Evolutionary conservation across 2,113 vertebrate species (phyloP), one percentile per base, ranked within the genome.

Genomic region (Danionella cerebrum): DNA sequence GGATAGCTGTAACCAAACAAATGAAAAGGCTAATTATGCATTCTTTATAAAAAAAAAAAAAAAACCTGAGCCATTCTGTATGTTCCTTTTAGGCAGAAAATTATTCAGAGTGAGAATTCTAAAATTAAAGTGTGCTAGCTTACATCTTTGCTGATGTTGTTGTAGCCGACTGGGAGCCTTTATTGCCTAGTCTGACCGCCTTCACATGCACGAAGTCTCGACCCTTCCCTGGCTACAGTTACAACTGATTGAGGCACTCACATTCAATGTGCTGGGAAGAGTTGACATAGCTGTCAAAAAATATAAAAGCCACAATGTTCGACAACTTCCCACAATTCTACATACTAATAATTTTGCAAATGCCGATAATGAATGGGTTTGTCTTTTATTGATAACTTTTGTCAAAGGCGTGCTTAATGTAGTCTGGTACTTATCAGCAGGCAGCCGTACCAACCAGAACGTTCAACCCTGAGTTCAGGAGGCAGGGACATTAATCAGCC

Each of bases 81-180:
- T n/a, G n/a, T n/a, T n/a, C n/a, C n/a, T n/a, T n/a, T n/a, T n/a
- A n/a, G n/a, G n/a, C n/a, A n/a, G n/a, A n/a, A n/a, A n/a, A n/a
- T n/a, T n/a, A n/a, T n/a, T n/a, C n/a, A n/a, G n/a, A n/a, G n/a
- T n/a, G n/a, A n/a, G n/a, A n/a, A n/a, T n/a, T n/a, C n/a, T n/a
- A n/a, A n/a, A n/a, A n/a, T n/a, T n/a, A n/a, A n/a, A n/a, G n/a
- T n/a, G n/a, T n/a, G n/a, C n/a, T n/a, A n/a, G n/a, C n/a, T n/a
- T n/a, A n/a, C n/a, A n/a, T n/a, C n/a, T n/a, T n/a, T n/a, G n/a
- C n/a, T n/a, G n/a, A 78, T 81, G 73, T 83, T 84, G 79, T 80
- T 73, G 59, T 74, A 84, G 79, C 70, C 71, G 67, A 67, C 63
- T 65, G 74, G 80, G 81, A 79, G 80, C 77, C 74, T 1, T 16